Evolutionary conservation across 2,797 vertebrate genomes (phyloP), one percentile per base, ranked within the genome.

Genomic region (Helicolenus hilgendorfi): DNA sequence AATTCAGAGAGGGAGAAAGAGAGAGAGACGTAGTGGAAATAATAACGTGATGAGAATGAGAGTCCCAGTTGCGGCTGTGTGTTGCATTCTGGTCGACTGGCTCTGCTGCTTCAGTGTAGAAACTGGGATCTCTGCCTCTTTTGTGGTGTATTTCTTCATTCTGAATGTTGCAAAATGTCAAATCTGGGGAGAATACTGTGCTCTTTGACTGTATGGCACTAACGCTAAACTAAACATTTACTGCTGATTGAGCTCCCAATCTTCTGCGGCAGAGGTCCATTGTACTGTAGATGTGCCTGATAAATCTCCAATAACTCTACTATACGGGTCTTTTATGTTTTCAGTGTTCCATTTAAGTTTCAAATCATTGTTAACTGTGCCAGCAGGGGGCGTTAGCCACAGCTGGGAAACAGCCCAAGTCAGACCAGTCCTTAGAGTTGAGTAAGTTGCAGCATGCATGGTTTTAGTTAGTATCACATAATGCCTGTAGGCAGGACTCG

Each of bases 151-250:
- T 89, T 89, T 87, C 56, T 82, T 72, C 31, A 41, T 41, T 41
- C 58, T 89, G 20, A 36, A 58, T 74, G 76, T 82, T 65, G 24
- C 29, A 55, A 83, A 73, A 81, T 85, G 71, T 80, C 56, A 56
- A 49, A 64, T 68, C 68, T 14, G 11, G 38, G n/a, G n/a, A 60
- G 59, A 26, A 11, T n/a, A 41, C 11, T 6, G 6, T 38, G 18
- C 33, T 18, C 36, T 62, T 63, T 29, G 75, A 70, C 11, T 38
- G 33, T 2, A 5, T 2, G 18, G 45, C 13, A 22, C 49, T 11
- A 18, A 45, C 6, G 22, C 59, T 27, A 74, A 72, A 33, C 10
- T n/a, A 73, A 65, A 70, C 36, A 56, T 80, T 71, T 65, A 11
- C 62, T 35, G 24, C 33, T 11, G 18, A 38, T 69, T 11, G 13